These are phyloP conservation scores for Gadus chalcogrammus DNA, from an alignment of 2,113 vertebrate genomes.

Conservation along the genomic window DNA sequence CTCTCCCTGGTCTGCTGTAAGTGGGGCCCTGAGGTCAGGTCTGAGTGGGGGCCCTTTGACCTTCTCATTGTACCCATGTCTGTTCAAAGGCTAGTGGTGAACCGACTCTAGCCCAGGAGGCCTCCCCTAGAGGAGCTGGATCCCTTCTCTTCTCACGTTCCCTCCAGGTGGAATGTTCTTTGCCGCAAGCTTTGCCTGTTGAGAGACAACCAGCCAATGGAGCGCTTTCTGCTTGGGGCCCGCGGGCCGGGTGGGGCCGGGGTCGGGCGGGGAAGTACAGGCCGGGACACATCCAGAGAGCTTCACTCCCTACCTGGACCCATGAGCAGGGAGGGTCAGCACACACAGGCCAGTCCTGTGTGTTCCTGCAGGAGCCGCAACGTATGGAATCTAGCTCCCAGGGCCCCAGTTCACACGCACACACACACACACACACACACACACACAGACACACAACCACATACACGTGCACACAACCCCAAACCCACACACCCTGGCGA, in stretches of 20 bases:
- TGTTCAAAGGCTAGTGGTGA: too few relatives aligned
- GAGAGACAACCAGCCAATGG: too few relatives aligned
- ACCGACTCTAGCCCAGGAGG: too few relatives aligned
- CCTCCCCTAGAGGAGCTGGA: too few relatives aligned
- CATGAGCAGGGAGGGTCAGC: too few relatives aligned
- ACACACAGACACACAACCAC: background rate
- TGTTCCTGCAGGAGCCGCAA: background rate
- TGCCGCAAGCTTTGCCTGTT: background rate
- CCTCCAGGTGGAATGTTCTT: background rate
- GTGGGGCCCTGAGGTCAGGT: too few relatives aligned
- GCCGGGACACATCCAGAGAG: slow-evolving; percentile 7
- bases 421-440: background rate
- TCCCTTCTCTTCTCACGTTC: too few relatives aligned
- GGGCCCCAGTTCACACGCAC: background rate
- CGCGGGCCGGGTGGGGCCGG: too few relatives aligned
- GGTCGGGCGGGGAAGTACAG: background rate
- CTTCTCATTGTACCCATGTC: too few relatives aligned
- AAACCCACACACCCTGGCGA: background rate
- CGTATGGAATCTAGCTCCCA: background rate
- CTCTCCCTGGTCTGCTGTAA: too few relatives aligned
- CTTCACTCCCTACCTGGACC: background rate
- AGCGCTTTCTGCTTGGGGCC: too few relatives aligned
- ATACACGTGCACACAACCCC: background rate
- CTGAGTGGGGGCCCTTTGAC: too few relatives aligned
- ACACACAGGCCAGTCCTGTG: background rate